Evolutionary conservation across 2,888 invertebrate genomes (phyloP), one percentile per base, ranked within the genome.

Genomic region (Stenolophus ochropezus): DNA sequence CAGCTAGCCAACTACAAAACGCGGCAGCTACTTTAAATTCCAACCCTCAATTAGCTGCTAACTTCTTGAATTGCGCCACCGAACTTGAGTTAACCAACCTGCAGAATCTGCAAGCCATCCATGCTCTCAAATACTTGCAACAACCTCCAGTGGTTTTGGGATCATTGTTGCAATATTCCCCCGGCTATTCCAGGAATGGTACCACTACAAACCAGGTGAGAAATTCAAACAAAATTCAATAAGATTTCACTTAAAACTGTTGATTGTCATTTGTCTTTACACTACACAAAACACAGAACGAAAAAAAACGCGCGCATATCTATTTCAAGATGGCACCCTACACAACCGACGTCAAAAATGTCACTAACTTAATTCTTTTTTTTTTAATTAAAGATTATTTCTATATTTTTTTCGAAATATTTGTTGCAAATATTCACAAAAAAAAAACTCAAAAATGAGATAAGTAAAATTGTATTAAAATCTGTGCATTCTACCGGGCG

Each of bases 11-110:
- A 84, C 33, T 69, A 4, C 65, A 69, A 21, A 73, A 49, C 23
- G 49, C 73, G 11, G 73, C 73, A 21, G 73, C 73, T 4, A 47
- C 18, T n/a, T 21, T 53, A 27, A 75, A 51, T 23, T 51, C 75
- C 1, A 56, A 77, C n/a, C 61, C 58, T 2, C 8, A 42, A 2
- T 42, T 75, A 6, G 23, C 81, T 8, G 49, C 75, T 4, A 81
- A 81, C 20, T 81, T 81, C 53, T 21, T 81, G 27, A 81, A 65
- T 21, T 49, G 75, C 21, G 74, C 81, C 33, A 82, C 84, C 82
- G 88, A 90, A 77, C 85, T 90, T 83, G 90, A 90, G 82, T 82
- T 90, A 79, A 85, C 87, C 53, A 89, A 89, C 83, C 85, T 90
- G 83, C 89, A 89, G 82, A 89, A 89, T 84, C 84, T 90, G 82